phyloP scores from a whole-genome alignment of 1,140 invertebrate species.

The Procambarus clarkii region DNA sequence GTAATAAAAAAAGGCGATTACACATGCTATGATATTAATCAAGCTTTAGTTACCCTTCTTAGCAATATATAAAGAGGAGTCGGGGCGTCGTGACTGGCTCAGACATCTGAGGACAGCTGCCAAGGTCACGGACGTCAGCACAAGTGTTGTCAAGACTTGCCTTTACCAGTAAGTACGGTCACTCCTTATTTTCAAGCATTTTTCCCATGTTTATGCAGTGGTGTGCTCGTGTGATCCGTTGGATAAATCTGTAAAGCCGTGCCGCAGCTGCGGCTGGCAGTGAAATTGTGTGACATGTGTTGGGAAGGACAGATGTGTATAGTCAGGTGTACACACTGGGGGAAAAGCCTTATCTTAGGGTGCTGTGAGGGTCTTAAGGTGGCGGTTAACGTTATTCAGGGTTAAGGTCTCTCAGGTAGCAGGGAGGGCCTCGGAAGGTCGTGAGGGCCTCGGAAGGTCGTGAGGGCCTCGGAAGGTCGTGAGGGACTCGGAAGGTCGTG shows the following conservation, averaged over 20 bases:
- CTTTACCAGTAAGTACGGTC: background rate
- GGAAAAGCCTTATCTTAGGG: background rate
- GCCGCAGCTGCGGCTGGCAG: background rate
- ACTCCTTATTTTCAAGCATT: background rate
- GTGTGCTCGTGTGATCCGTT: background rate
- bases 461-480: too few species aligned
- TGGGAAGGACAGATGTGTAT: background rate
- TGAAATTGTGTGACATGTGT: background rate
- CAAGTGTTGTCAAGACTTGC: background rate
- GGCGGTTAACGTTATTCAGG: too few species aligned
- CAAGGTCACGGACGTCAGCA: constrained; percentile 27
- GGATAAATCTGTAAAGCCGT: background rate
- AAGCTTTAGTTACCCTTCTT: background rate
- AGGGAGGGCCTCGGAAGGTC: too few species aligned
- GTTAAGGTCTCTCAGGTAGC: too few species aligned
- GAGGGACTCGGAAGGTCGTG: too few species aligned
- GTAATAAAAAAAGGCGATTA: background rate
- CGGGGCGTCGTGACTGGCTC: too few species aligned
- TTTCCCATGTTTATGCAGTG: background rate
- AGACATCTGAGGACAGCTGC: background rate
- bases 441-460: too few species aligned
- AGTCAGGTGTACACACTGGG: background rate
- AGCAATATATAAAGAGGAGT: background rate
- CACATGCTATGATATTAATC: background rate
- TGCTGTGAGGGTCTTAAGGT: too few species aligned